Percentiles rank a stretch among this genome's conserved stretches.
Conservation (phyloP, 2,888 invertebrate genomes). For the Lochmaea crataegi region DNA sequence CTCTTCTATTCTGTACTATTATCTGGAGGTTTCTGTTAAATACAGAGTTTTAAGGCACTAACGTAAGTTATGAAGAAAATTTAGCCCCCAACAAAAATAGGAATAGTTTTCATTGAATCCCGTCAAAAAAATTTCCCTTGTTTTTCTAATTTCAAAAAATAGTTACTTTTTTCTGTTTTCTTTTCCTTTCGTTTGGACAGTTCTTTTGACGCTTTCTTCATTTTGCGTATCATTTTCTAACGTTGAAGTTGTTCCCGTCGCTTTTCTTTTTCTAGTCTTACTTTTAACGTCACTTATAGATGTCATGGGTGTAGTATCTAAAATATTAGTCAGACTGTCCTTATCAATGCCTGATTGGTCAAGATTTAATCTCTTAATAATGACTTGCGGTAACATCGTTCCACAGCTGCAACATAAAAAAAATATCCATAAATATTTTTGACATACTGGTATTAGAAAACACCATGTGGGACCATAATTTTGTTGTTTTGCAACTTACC, state of each 20-base stretch:
- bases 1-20: too few relatives aligned
- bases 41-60: too few relatives aligned
- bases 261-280: background rate
- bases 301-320: slow-evolving; percentile 27
- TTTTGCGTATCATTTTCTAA: background rate
- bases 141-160: too few relatives aligned
- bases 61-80: too few relatives aligned
- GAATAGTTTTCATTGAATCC: too few relatives aligned
- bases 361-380: slow-evolving; percentile 31
- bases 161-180: slow-evolving; percentile 21
- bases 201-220: background rate
- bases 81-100: too few relatives aligned
- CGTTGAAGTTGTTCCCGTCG: background rate
- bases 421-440: too few relatives aligned
- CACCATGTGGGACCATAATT: too few relatives aligned
- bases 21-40: too few relatives aligned
- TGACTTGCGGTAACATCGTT: slow-evolving; percentile 29
- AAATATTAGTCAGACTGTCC: slow-evolving; percentile 21
- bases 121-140: too few relatives aligned
- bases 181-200: slow-evolving; percentile 24
- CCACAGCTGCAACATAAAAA: slow-evolving; percentile 21
- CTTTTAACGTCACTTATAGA: background rate
- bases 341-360: slow-evolving; percentile 28
- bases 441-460: too few relatives aligned
- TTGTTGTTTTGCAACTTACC: slow-evolving; percentile 18